Conservation (phyloP, 2,888 invertebrate genomes). For the Zaprionus bogoriensis region DNA sequence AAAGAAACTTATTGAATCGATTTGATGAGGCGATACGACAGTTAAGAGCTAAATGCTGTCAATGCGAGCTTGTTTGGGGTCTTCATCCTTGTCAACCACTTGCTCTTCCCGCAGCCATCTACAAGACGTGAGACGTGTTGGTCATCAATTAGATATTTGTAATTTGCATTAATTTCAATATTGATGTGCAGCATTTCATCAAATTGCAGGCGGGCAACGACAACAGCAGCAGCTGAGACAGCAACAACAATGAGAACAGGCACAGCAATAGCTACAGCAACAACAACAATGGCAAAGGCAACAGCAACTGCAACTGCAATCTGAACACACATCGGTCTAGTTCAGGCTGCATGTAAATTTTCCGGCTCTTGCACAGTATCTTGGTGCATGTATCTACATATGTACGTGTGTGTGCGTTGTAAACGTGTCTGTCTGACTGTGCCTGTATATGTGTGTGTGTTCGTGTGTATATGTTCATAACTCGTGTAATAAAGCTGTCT, state of each 20-base stretch:
- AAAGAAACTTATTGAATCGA: too few species aligned
- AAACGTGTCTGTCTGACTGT: not conserved
- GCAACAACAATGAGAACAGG: not conserved
- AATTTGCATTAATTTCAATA: constrained; percentile 67
- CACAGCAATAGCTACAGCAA: not conserved
- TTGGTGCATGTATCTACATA: not conserved
- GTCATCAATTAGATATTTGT: constrained; percentile 48
- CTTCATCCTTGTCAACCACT: too few species aligned
- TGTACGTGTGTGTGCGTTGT: constrained; percentile 4
- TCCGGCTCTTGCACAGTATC: constrained; percentile 8
- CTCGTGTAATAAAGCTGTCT: constrained; percentile 60
- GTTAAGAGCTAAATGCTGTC: not conserved
- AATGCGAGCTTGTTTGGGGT: not conserved
- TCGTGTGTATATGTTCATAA: constrained; percentile 48
- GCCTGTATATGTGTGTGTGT: not conserved
- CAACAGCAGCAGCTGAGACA: not conserved
- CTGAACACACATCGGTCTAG: constrained; percentile 20
- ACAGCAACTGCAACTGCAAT: constrained; percentile 11
- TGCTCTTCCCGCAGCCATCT: too few species aligned
- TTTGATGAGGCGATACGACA: not conserved
- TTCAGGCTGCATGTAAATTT: constrained; percentile 29
- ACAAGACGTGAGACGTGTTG: constrained; percentile 1
- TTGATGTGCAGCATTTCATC: constrained; percentile 32
- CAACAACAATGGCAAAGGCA: not conserved
- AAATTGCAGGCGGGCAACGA: constrained; percentile 2